Evolutionary conservation across 2,113 vertebrate species (phyloP).

Genomic region (Hemicordylus capensis): DNA sequence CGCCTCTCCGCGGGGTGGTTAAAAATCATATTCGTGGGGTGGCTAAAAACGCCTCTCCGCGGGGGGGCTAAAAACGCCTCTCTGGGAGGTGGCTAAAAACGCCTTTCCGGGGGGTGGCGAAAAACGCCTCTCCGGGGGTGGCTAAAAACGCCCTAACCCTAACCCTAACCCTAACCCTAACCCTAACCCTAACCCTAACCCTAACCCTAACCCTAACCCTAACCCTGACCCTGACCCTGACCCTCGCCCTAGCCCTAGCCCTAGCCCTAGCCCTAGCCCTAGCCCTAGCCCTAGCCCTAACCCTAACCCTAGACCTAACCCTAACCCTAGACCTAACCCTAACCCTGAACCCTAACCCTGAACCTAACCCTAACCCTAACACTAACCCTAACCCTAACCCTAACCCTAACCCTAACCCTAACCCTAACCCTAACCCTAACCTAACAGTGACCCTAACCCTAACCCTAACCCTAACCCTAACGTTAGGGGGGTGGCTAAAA

Average conservation of each 20-base stretch:
- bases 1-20: too few relatives aligned
- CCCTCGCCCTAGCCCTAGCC: constrained; percentile 12
- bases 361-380: neutral
- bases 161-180: neutral
- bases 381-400: constrained; percentile 1
- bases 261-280: constrained; percentile 28
- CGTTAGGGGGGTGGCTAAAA: too few relatives aligned
- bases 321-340: constrained; percentile 1
- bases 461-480: too few relatives aligned
- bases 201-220: constrained; percentile 25
- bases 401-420: constrained; percentile 14
- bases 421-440: constrained; percentile 20
- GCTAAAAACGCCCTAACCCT: too few relatives aligned
- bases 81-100: too few relatives aligned
- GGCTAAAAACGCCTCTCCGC: too few relatives aligned
- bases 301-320: constrained; percentile 4
- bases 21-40: too few relatives aligned
- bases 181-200: constrained; percentile 5
- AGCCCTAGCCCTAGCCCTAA: constrained; percentile 10
- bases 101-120: too few relatives aligned
- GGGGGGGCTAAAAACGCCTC: too few relatives aligned
- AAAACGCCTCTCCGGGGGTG: too few relatives aligned
- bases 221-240: neutral
- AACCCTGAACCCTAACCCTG: neutral
- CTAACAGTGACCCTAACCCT: too few relatives aligned